phyloP scores from a whole-genome alignment of 2,113 vertebrate species.

The Siniperca knerii region DNA sequence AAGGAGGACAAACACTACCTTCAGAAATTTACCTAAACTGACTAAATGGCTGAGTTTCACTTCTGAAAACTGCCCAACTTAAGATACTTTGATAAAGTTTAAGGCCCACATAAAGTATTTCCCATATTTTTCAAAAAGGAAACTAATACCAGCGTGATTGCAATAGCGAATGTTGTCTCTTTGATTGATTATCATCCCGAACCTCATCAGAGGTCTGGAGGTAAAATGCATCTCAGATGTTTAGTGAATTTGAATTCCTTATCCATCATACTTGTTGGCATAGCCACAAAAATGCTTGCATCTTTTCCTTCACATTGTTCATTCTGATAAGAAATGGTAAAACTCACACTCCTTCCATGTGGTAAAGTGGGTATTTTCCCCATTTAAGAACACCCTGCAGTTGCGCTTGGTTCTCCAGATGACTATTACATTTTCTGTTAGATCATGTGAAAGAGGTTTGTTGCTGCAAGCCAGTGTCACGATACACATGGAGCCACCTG shows the following conservation, averaged over 20 bases:
- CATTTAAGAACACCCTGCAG: not conserved
- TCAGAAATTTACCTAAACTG: not conserved
- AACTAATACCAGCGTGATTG: slow-evolving; percentile 34
- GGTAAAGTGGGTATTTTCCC: slow-evolving; percentile 5
- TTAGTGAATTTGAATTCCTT: slow-evolving; percentile 55
- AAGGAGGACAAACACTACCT: not conserved
- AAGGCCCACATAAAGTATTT: slow-evolving; percentile 25
- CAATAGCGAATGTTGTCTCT: slow-evolving; percentile 42
- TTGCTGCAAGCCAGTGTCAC: slow-evolving; percentile 44
- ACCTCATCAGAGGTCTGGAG: slow-evolving; percentile 34
- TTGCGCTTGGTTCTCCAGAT: slow-evolving; percentile 13
- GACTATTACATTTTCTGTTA: slow-evolving; percentile 4
- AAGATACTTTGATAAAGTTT: slow-evolving; percentile 20
- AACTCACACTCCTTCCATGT: not conserved
- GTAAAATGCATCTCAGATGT: slow-evolving; percentile 48
- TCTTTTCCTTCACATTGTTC: not conserved
- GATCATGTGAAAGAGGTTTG: slow-evolving; percentile 30
- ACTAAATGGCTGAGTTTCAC: not conserved
- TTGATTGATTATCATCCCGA: slow-evolving; percentile 56
- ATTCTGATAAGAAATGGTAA: slow-evolving; percentile 4
- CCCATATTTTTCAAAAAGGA: slow-evolving; percentile 49
- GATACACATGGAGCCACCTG: slow-evolving; percentile 28
- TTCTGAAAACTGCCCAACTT: slow-evolving; percentile 7
- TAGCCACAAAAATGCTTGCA: not conserved
- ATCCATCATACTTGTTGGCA: slow-evolving; percentile 50